These are phyloP conservation scores for Aurelia sp. DNA, from an alignment of 30 jellyfish, hydroid and myxozoan species.

Conservation along the genomic window DNA sequence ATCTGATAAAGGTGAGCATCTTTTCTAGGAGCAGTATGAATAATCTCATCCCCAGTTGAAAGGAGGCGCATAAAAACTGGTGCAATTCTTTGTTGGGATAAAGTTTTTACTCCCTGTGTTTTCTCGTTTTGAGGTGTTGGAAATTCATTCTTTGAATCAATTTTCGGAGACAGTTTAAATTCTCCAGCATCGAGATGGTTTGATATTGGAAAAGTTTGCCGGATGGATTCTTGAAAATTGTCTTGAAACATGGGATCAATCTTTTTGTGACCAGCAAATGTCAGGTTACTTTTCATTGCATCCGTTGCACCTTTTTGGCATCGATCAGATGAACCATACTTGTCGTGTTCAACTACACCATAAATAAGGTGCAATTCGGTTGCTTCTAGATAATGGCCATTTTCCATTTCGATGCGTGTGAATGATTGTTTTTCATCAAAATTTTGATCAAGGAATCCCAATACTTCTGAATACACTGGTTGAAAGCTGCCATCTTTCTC, in stretches of 20 bases:
- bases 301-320: neutral
- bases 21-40: neutral
- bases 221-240: neutral
- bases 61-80: neutral
- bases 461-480: slow-evolving; percentile 29
- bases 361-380: slow-evolving; percentile 50
- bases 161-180: neutral
- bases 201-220: neutral
- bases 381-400: slow-evolving; percentile 29
- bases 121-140: neutral
- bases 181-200: too few relatives aligned
- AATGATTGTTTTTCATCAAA: slow-evolving; percentile 1
- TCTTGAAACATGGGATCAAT: neutral
- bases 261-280: neutral
- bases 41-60: neutral
- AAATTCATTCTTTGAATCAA: neutral
- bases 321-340: neutral
- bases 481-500: neutral
- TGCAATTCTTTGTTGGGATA: neutral
- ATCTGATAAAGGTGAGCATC: neutral
- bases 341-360: neutral
- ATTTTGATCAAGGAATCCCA: slow-evolving; percentile 58
- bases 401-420: slow-evolving; percentile 16
- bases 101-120: neutral
- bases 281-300: too few relatives aligned